A percentile compares a stretch with the other conserved stretches of the same genome.
Evolutionary conservation across 2,113 vertebrate species (phyloP).

Genomic region (Poeciliopsis occidentalis): DNA sequence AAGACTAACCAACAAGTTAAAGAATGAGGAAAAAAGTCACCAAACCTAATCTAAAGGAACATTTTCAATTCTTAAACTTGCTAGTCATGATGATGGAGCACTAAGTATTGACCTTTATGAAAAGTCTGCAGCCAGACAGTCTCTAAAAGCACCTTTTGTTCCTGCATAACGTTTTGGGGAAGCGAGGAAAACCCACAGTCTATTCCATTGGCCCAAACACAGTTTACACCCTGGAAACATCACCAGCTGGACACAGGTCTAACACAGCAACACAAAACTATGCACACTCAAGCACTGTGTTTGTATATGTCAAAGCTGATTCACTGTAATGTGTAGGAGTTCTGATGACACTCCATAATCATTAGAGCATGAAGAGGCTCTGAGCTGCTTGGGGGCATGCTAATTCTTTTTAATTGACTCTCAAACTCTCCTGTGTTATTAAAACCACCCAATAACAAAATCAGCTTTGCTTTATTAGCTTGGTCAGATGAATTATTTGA

Average conservation of each 20-base stretch:
- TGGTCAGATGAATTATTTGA: constrained; percentile 54
- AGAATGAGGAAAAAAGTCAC: not conserved
- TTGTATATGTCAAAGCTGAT: constrained; percentile 45
- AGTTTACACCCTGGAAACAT: not conserved
- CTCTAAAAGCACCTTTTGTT: not conserved
- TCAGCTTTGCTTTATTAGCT: constrained; percentile 67
- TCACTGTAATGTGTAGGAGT: constrained; percentile 60
- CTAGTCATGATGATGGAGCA: not conserved
- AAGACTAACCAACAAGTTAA: not conserved
- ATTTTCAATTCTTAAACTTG: not conserved
- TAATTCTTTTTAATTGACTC: constrained; percentile 78
- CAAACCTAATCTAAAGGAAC: not conserved
- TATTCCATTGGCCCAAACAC: not conserved
- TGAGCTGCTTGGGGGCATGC: constrained; percentile 69
- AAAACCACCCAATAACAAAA: constrained; percentile 69
- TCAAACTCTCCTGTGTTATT: constrained; percentile 70
- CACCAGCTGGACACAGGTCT: not conserved
- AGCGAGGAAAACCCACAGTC: not conserved
- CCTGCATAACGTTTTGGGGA: too few relatives aligned
- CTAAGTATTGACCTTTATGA: not conserved
- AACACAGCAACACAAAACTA: not conserved
- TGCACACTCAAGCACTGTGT: constrained; percentile 2
- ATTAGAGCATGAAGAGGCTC: constrained; percentile 72
- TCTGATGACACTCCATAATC: constrained; percentile 71
- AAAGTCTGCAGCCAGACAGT: not conserved